phyloP scores from a whole-genome alignment of 2,888 invertebrate genomes.

The Agelastica alni region DNA sequence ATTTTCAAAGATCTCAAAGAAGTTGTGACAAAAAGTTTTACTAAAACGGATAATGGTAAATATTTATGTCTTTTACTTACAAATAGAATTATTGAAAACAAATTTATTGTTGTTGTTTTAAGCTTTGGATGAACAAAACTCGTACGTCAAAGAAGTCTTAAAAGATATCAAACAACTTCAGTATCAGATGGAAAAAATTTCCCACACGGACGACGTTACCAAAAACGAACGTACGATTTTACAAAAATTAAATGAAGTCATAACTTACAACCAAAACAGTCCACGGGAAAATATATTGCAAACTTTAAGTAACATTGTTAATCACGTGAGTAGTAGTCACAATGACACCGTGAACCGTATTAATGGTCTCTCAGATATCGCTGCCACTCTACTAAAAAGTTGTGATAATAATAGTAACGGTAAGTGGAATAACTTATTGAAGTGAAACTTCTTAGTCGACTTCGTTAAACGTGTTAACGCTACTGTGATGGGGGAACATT shows the following conservation, averaged over 20 bases:
- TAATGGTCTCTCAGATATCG: constrained; percentile 11
- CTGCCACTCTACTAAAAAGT: constrained; percentile 1
- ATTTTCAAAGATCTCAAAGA: constrained; percentile 53
- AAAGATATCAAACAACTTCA: constrained; percentile 45
- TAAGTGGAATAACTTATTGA: background rate
- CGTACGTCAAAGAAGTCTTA: constrained; percentile 42
- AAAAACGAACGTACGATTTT: constrained; percentile 65
- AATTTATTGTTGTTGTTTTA: constrained; percentile 23
- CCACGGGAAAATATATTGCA: constrained; percentile 1
- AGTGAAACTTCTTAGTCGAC: background rate
- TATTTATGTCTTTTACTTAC: background rate
- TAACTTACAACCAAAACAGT: constrained; percentile 8
- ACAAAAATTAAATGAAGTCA: constrained; percentile 34
- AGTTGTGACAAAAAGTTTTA: constrained; percentile 64
- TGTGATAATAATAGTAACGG: constrained; percentile 8
- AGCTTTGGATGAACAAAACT: constrained; percentile 49
- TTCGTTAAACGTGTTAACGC: no score
- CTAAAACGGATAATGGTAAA: constrained; percentile 14
- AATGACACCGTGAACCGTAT: constrained; percentile 1
- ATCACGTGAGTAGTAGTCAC: constrained; percentile 6
- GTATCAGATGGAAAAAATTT: constrained; percentile 51
- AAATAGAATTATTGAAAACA: background rate
- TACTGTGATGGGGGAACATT: no score
- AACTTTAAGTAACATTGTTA: background rate
- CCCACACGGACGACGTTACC: constrained; percentile 61